A percentile compares a stretch with the other conserved stretches of the same genome.
These are phyloP conservation scores for Heliconius hermathena DNA, from an alignment of 1,140 invertebrate species.

Conservation along the genomic window DNA sequence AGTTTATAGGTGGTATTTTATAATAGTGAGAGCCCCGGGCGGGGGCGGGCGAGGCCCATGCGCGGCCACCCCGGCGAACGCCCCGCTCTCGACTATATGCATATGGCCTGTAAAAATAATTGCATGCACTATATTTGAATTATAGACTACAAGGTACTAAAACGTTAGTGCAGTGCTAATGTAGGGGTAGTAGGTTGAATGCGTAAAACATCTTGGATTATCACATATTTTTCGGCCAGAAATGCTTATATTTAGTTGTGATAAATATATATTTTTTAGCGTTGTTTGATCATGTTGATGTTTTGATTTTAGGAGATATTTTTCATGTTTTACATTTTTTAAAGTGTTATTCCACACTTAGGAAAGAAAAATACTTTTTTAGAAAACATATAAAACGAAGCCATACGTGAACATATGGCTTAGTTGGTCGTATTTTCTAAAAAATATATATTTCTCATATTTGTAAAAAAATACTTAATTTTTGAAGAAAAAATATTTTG, in stretches of 20 bases:
- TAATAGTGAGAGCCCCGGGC: conserved; percentile 51
- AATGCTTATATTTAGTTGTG: neutral
- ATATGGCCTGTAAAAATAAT: conserved; percentile 36
- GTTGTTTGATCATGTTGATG: no score
- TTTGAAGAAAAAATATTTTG: no score
- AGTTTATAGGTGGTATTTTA: conserved; percentile 62
- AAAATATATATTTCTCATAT: no score
- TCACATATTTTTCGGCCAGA: neutral
- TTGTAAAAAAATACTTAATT: no score
- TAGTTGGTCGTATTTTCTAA: no score
- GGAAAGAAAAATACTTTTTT: no score
- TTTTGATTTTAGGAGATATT: no score
- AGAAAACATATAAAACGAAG: no score
- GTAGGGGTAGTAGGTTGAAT: neutral
- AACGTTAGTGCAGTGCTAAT: neutral
- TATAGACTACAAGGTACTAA: conserved; percentile 18
- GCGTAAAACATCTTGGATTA: neutral
- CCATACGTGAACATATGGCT: no score
- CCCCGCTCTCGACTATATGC: conserved; percentile 42
- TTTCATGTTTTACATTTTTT: no score
- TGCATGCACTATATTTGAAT: conserved; percentile 35
- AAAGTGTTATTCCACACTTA: no score
- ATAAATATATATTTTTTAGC: no score
- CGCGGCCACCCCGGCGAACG: conserved; percentile 64
- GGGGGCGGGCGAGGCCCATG: conserved; percentile 57